Conservation (phyloP, 1,140 invertebrate species). For the Phymastichus coffea region DNA sequence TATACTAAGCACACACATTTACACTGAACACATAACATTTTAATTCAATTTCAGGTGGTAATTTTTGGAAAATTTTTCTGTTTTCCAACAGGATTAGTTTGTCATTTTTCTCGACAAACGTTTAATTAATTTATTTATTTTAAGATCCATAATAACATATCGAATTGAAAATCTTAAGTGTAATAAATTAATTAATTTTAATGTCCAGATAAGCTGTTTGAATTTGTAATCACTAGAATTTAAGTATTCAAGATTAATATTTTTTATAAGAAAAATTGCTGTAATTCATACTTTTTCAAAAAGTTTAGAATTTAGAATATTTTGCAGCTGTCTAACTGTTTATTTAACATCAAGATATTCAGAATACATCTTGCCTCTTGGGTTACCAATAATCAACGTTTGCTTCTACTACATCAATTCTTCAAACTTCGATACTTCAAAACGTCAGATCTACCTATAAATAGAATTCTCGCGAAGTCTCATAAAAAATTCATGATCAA, state of each 20-base stretch:
- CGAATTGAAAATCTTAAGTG: not conserved
- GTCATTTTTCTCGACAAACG: conserved; percentile 13
- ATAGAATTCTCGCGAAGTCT: conserved; percentile 18
- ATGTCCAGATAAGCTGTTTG: not conserved
- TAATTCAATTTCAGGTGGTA: conserved; percentile 21
- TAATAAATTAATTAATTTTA: not conserved
- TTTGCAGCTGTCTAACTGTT: conserved; percentile 20
- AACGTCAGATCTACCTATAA: conserved; percentile 23
- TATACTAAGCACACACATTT: conserved; percentile 18
- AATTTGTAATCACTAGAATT: conserved; percentile 16
- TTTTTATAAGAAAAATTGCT: conserved; percentile 17
- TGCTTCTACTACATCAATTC: conserved; percentile 20
- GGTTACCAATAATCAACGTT: conserved; percentile 27
- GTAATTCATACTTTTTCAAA: conserved; percentile 1
- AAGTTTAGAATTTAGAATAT: conserved; percentile 16
- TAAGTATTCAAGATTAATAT: conserved; percentile 14
- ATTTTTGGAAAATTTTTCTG: conserved; percentile 19
- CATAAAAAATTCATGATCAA: too few relatives aligned
- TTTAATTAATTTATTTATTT: conserved; percentile 13
- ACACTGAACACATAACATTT: conserved; percentile 21
- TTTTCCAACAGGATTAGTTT: conserved; percentile 19
- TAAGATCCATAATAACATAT: too few relatives aligned
- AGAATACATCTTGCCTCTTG: conserved; percentile 22
- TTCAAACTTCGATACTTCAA: conserved; percentile 22
- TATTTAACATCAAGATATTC: conserved; percentile 22